A percentile compares a stretch with the other conserved stretches of the same genome.
phyloP scores from a whole-genome alignment of 2,888 invertebrate species.

The Campaea margaritaria region DNA sequence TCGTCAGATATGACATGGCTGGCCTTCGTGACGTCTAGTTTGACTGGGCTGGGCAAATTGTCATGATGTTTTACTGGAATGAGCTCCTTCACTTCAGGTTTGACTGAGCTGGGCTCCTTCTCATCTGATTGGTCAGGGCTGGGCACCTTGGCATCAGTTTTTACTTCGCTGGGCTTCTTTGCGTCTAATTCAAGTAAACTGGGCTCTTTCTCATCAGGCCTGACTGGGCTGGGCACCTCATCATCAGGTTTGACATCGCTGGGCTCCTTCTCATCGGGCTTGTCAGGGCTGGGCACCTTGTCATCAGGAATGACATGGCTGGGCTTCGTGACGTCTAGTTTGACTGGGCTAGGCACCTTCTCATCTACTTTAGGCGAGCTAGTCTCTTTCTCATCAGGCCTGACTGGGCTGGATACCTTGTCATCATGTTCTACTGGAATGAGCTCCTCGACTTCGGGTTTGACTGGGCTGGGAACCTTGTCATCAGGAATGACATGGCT shows the following conservation, averaged over 20 bases:
- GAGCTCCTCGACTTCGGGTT: too few species aligned
- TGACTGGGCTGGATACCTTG: too few species aligned
- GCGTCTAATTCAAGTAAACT: too few species aligned
- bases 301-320: too few species aligned
- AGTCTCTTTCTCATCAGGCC: too few species aligned
- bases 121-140: slow-evolving; percentile 11
- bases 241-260: slow-evolving; percentile 28
- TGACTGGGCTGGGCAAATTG: slow-evolving; percentile 5
- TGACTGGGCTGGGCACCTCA: slow-evolving; percentile 11
- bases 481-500: slow-evolving; percentile 17
- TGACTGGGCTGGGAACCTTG: neutral
- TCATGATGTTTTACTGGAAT: slow-evolving; percentile 16
- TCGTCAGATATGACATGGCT: neutral
- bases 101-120: slow-evolving; percentile 10
- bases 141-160: slow-evolving; percentile 13
- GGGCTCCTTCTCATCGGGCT: slow-evolving; percentile 8
- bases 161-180: slow-evolving; percentile 10
- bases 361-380: too few species aligned
- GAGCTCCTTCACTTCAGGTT: slow-evolving; percentile 9
- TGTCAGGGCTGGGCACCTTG: too few species aligned
- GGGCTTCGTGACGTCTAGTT: too few species aligned
- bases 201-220: slow-evolving; percentile 11
- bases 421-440: too few species aligned
- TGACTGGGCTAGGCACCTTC: too few species aligned
- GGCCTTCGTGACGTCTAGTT: neutral